Base-by-base conservation (phyloP, 2,888 invertebrate genomes). In the Pseudococcus longispinus region DNA sequence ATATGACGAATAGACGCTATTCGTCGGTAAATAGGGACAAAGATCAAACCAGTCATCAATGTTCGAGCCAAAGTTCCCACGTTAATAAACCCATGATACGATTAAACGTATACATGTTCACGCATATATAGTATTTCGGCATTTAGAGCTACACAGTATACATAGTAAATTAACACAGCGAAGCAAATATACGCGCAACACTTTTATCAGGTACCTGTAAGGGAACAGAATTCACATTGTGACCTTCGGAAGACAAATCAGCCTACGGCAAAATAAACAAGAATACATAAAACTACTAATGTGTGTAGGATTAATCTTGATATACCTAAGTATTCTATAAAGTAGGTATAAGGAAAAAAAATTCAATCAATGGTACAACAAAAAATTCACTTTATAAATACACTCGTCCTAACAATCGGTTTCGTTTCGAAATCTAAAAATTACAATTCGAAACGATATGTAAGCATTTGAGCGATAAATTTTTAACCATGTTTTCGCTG, bases 191-290 rank as follows among this genome's bases (percentile, higher is more conserved):
- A 60, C 60, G 60, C 84, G 84, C 84, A 84, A 84, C 84, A 84
- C 55, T 84, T 42, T 65, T 60, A 65, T 84, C 77, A 80, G 84
- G 86, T 86, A 86, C 86, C 86, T 86, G 86, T 80, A 55, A 77
- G 86, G 77, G 46, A 51, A 86, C 86, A 80, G 86, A 80, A 80
- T 86, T 86, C 86, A 80, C 86, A 80, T 86, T 86, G 86, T 86
- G 86, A 86, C 86, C 86, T 86, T 86, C 86, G 80, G 74, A 46
- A 86, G 86, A 77, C 44, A 51, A 44, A 46, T 74, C 86, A 86
- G 86, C 86, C 86, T 86, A 86, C 51, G 80, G 86, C 86, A 86
- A 86, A 86, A 86, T 86, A 86, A 86, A 86, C 77, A 86, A 86
- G 85, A 85, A 85, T 65, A 85, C 65, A 44, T 70, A 85, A 46